phyloP scores from a whole-genome alignment of 2,888 invertebrate species.

The Nowickia ferox region DNA sequence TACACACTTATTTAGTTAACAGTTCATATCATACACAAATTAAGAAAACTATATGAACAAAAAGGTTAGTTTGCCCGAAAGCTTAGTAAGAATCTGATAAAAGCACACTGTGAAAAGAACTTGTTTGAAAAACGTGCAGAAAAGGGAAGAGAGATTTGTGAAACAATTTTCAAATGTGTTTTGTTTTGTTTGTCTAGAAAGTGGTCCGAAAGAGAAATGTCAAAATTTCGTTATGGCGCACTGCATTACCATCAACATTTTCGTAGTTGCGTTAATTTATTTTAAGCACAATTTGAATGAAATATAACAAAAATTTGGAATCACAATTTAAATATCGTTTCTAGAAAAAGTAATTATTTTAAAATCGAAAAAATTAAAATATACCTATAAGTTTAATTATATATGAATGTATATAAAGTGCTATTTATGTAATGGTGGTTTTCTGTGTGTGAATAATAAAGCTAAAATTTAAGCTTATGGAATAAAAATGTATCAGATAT shows the following conservation, averaged over 20 bases:
- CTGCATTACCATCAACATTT: slow-evolving; percentile 10
- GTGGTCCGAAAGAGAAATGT: not conserved
- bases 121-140: slow-evolving; percentile 45
- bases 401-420: too few species aligned
- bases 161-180: slow-evolving; percentile 36
- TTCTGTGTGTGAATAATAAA: too few species aligned
- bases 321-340: too few species aligned
- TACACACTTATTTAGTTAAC: slow-evolving; percentile 5
- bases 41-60: not conserved
- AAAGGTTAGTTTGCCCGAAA: not conserved
- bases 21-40: slow-evolving; percentile 4
- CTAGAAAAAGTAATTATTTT: too few species aligned
- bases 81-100: slow-evolving; percentile 33
- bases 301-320: not conserved
- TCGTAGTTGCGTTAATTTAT: not conserved
- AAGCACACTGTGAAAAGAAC: slow-evolving; percentile 1
- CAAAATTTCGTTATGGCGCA: not conserved
- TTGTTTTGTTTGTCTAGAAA: slow-evolving; percentile 46
- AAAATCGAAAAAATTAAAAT: too few species aligned
- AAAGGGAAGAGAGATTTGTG: not conserved
- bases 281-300: not conserved
- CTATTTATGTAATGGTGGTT: too few species aligned
- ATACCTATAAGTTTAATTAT: too few species aligned
- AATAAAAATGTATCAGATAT: too few species aligned
- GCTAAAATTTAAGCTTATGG: too few species aligned